phyloP scores from a whole-genome alignment of 2,113 vertebrate genomes.

The Clarias macrocephalus region DNA sequence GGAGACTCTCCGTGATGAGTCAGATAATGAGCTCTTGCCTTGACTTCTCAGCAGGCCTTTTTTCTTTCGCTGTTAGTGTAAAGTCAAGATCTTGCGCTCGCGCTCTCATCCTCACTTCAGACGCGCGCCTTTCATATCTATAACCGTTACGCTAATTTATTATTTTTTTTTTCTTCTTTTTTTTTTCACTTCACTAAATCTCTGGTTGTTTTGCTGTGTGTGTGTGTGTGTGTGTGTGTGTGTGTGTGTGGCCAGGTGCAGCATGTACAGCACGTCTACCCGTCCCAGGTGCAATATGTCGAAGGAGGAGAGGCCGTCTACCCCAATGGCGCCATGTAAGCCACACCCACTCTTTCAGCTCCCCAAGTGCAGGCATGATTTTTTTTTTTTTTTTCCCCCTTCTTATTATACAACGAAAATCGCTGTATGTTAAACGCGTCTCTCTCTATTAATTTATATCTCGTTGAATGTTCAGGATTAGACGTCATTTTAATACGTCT shows the following conservation, averaged over 20 bases:
- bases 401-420: neutral
- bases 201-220: neutral
- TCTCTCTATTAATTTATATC: neutral
- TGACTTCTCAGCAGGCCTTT: conserved; percentile 1
- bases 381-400: neutral
- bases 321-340: conserved; percentile 94
- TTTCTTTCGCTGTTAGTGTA: conserved; percentile 19
- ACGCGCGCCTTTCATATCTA: neutral
- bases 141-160: neutral
- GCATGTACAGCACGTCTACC: conserved; percentile 88
- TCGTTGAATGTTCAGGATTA: neutral
- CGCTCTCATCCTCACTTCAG: neutral
- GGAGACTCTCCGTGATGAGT: neutral
- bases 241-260: conserved; percentile 75
- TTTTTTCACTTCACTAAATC: neutral
- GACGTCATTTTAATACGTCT: neutral
- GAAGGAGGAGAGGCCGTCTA: conserved; percentile 91
- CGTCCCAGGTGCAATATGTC: conserved; percentile 92
- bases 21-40: conserved; percentile 28
- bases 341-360: neutral
- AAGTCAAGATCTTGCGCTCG: neutral
- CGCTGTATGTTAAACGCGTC: neutral
- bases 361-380: too few species aligned
- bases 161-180: neutral
- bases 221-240: conserved; percentile 27